Base-by-base conservation (phyloP, 2,797 vertebrate species). In the Pangasius larnaudii region DNA sequence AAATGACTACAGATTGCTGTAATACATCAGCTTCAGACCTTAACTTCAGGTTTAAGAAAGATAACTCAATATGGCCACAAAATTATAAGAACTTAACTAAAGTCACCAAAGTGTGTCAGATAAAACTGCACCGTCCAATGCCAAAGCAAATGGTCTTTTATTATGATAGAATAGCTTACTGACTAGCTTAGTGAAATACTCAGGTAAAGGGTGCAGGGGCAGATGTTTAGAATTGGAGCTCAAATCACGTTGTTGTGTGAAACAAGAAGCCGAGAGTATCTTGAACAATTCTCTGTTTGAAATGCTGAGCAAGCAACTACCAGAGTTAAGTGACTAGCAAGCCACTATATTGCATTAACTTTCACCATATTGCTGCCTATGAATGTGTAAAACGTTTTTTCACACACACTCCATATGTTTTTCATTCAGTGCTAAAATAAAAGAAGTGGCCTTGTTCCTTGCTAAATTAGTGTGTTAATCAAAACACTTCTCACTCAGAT, bases 201-300 rank as follows among this genome's bases (percentile, higher is more conserved):
- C 36, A n/a, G 33, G 49, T 24, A 84, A 36, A 85, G 10, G 6
- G 36, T 56, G 16, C 42, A 59, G 71, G 24, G 46, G 11, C 30
- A 27, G 33, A 80, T 53, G 14, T 80, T 81, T 30, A 80, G 77
- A 80, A 51, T 63, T 16, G 30, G 33, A 69, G 63, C 11, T 65
- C 22, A 69, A n/a, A 69, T 36, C 22, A 24, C 19, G 27, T 80
- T 80, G 9, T 69, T 86, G 49, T 80, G 30, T 33, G 33, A 39
- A 33, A 86, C 13, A 36, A 56, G 5, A n/a, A 33, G 14, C 75
- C 11, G 61, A 14, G 33, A 79, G 11, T 59, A 36, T 78, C 42
- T 86, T 30, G 22, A 22, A 80, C 13, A 39, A 46, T 74, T 86
- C 59, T 51, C 46, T 24, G 13, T 63, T 72, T 86, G 74, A 51